Conservation (phyloP, 2,113 vertebrate species). For the Toxostoma redivivum region DNA sequence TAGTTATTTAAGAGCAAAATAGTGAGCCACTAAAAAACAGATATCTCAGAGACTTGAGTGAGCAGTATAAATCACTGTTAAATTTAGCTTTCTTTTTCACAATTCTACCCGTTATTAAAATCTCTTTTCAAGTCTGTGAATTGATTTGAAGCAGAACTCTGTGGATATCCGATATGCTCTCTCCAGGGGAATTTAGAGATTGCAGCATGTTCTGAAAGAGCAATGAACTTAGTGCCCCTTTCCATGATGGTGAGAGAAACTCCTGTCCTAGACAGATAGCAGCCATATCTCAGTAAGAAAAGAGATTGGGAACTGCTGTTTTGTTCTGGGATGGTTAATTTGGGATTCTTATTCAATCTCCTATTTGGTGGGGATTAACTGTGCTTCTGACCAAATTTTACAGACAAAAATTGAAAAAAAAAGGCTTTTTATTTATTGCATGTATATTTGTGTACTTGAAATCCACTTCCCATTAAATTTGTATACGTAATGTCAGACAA, state of each 20-base stretch:
- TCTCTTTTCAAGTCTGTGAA: neutral
- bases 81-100: neutral
- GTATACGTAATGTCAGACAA: neutral
- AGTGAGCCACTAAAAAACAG: neutral
- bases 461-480: neutral
- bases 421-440: neutral
- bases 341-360: neutral
- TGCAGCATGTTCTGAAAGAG: neutral
- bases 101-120: neutral
- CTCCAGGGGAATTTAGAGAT: neutral
- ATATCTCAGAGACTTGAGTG: neutral
- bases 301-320: neutral
- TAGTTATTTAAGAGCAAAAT: neutral
- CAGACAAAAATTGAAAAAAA: neutral
- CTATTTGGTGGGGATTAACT: neutral
- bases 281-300: neutral
- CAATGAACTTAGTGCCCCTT: neutral
- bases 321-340: neutral
- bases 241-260: neutral
- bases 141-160: constrained; percentile 25
- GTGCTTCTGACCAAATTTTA: neutral
- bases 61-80: neutral
- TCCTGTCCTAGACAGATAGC: neutral
- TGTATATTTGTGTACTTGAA: neutral
- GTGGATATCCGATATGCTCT: neutral